These are phyloP conservation scores for Elgaria multicarinata DNA, from an alignment of 2,113 vertebrate species.

Conservation along the genomic window DNA sequence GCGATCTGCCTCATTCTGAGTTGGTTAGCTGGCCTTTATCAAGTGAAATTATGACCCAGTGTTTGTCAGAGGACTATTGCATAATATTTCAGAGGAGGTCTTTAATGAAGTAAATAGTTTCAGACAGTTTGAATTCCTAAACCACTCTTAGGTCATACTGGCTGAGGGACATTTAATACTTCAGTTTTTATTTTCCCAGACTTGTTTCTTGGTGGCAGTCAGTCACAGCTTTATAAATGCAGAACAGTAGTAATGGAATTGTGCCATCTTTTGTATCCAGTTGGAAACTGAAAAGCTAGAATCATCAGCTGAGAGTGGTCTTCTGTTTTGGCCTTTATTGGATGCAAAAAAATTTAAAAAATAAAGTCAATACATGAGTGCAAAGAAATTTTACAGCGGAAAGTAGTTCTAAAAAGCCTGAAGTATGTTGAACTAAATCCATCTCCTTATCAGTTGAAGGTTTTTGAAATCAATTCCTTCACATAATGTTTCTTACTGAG, in stretches of 20 bases:
- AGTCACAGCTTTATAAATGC: neutral
- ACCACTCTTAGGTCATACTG: neutral
- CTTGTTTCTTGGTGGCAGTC: neutral
- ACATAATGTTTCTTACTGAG: neutral
- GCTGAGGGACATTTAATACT: neutral
- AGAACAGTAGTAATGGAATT: neutral
- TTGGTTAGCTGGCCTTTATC: conserved; percentile 43
- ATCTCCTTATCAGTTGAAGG: neutral
- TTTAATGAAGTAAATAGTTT: conserved; percentile 28
- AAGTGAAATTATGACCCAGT: conserved; percentile 39
- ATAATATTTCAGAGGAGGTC: conserved; percentile 37
- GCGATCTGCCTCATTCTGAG: neutral
- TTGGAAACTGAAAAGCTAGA: neutral
- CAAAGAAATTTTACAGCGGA: neutral
- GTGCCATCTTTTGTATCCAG: neutral
- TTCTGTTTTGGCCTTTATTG: neutral
- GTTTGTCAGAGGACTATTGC: conserved; percentile 38
- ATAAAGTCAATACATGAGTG: neutral
- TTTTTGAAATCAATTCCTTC: neutral
- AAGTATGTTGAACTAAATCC: neutral
- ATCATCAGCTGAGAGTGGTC: neutral
- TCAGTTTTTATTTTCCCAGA: neutral
- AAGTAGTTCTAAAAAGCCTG: neutral
- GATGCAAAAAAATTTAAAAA: neutral
- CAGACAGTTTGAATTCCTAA: conserved; percentile 39